Percentiles rank a stretch among this genome's conserved stretches.
phyloP scores from a whole-genome alignment of 2,888 invertebrate genomes.

The Eumerus sabulonum region DNA sequence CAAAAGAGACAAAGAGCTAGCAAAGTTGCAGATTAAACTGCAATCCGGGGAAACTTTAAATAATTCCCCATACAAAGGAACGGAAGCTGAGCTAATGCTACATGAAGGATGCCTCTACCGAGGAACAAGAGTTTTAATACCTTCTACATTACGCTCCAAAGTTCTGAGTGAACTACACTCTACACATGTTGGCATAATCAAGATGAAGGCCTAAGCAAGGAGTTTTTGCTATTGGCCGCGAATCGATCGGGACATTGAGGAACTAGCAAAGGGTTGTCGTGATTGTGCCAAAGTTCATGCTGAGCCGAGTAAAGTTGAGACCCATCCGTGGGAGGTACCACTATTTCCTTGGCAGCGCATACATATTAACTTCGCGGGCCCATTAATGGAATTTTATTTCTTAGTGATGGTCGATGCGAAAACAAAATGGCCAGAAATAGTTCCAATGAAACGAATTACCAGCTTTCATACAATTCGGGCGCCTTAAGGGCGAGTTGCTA shows the following conservation, averaged over 20 bases:
- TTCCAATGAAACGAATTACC: constrained; percentile 14
- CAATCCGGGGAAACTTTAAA: constrained; percentile 9
- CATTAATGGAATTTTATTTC: too few species aligned
- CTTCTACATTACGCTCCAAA: constrained; percentile 5
- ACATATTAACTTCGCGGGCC: too few species aligned
- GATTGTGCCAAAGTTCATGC: too few species aligned
- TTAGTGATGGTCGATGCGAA: neutral
- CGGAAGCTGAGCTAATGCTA: constrained; percentile 6
- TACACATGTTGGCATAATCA: neutral
- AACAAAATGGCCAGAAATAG: neutral
- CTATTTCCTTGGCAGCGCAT: too few species aligned
- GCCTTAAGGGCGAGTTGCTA: constrained; percentile 19
- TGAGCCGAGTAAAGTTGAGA: constrained; percentile 1
- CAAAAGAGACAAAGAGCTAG: constrained; percentile 22
- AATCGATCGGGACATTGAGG: too few species aligned
- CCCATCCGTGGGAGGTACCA: too few species aligned
- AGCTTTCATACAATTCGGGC: constrained; percentile 14
- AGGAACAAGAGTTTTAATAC: constrained; percentile 15
- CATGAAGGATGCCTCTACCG: too few species aligned
- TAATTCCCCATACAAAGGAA: constrained; percentile 13
- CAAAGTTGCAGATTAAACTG: constrained; percentile 9
- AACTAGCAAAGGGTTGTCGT: neutral
- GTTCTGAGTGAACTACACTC: constrained; percentile 21
- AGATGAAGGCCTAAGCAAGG: constrained; percentile 2
- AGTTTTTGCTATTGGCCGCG: neutral